These are phyloP conservation scores for Cheilosia urbana DNA, from an alignment of 2,888 invertebrate species.

Conservation along the genomic window DNA sequence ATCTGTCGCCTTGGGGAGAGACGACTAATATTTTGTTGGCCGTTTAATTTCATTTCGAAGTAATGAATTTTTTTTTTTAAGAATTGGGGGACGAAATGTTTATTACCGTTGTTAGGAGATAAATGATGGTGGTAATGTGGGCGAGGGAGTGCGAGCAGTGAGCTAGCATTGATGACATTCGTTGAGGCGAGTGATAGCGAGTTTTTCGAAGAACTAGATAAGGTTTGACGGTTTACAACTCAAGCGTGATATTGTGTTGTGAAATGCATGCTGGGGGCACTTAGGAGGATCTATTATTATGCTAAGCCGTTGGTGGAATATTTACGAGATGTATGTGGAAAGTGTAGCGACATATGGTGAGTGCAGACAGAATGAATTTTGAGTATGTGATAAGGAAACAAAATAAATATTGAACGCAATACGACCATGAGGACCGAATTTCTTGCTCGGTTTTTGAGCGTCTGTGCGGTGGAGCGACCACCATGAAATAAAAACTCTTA, in stretches of 20 bases:
- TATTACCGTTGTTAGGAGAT: slow-evolving; percentile 48
- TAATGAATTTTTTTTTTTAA: slow-evolving; percentile 13
- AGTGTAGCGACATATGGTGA: no score
- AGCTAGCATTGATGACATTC: neutral
- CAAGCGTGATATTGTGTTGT: neutral
- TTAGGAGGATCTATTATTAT: no score
- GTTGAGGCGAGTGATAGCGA: slow-evolving; percentile 1
- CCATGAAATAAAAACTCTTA: no score
- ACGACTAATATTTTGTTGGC: slow-evolving; percentile 16
- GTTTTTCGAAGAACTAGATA: slow-evolving; percentile 1
- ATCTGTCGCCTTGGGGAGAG: slow-evolving; percentile 54
- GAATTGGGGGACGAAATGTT: slow-evolving; percentile 41
- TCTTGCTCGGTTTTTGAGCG: no score
- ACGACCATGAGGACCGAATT: no score
- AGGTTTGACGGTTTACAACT: neutral
- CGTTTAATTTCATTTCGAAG: slow-evolving; percentile 22
- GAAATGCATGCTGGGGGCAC: neutral
- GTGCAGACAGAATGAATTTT: no score
- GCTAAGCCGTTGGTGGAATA: no score
- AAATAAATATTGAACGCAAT: no score
- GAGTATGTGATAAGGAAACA: no score
- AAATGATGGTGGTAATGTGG: slow-evolving; percentile 25
- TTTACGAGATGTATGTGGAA: no score
- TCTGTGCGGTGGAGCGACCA: no score
- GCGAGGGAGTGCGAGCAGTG: neutral